These are phyloP conservation scores for Lymantria monacha DNA, from an alignment of 2,888 invertebrate species.

Conservation along the genomic window DNA sequence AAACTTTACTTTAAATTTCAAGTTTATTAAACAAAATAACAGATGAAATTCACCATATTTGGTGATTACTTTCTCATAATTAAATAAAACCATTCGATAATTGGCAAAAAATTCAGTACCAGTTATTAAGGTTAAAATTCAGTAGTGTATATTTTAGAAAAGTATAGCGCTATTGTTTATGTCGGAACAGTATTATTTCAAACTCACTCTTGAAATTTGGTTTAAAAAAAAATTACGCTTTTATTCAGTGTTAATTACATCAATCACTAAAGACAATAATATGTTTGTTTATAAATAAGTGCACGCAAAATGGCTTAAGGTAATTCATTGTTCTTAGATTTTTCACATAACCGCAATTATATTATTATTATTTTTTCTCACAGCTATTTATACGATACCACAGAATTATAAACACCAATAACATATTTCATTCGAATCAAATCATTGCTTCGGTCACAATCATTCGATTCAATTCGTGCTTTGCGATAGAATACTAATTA, in stretches of 20 bases:
- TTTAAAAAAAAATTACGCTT: conserved; percentile 19
- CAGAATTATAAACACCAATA: neutral
- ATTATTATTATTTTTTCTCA: conserved; percentile 17
- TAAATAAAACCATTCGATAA: too few relatives aligned
- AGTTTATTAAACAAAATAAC: too few relatives aligned
- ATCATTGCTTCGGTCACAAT: conserved; percentile 18
- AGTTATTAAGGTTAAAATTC: too few relatives aligned
- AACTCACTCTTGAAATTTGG: conserved; percentile 29
- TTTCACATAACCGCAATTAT: conserved; percentile 3
- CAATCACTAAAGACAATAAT: conserved; percentile 1
- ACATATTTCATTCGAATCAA: neutral
- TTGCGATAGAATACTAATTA: conserved; percentile 4
- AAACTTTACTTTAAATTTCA: too few relatives aligned
- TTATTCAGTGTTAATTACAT: conserved; percentile 8
- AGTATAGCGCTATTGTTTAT: neutral
- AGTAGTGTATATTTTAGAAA: too few relatives aligned
- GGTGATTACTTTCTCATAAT: too few relatives aligned
- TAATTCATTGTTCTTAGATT: conserved; percentile 3
- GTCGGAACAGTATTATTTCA: neutral
- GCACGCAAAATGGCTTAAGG: conserved; percentile 26
- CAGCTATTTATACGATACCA: conserved; percentile 1
- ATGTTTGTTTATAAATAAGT: conserved; percentile 6
- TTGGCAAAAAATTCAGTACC: too few relatives aligned
- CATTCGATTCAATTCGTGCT: conserved; percentile 24
- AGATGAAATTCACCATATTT: too few relatives aligned